These are phyloP conservation scores for Ambastaia sidthimunki DNA, from an alignment of 2,797 vertebrate genomes.

Conservation along the genomic window DNA sequence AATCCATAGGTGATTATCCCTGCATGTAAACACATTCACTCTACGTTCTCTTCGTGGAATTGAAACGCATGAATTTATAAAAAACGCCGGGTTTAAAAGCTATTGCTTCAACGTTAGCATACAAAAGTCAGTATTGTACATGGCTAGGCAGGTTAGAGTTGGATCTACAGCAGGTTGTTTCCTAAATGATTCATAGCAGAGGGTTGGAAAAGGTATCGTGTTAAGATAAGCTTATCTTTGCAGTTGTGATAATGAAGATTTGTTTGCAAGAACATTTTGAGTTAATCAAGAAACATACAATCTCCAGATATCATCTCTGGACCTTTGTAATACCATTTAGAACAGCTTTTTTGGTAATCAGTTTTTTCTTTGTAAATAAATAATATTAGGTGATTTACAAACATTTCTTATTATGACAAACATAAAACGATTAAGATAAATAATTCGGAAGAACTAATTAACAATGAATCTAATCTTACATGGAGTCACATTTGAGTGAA, in stretches of 20 bases:
- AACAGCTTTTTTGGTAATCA: slow-evolving; percentile 47
- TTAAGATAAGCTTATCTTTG: slow-evolving; percentile 40
- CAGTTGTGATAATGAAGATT: slow-evolving; percentile 59
- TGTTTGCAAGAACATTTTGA: slow-evolving; percentile 56
- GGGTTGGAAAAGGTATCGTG: slow-evolving; percentile 33
- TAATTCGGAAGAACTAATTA: slow-evolving; percentile 17
- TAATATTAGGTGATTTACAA: slow-evolving; percentile 32
- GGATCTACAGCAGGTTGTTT: slow-evolving; percentile 43
- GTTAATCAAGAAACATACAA: slow-evolving; percentile 48
- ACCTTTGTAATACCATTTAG: slow-evolving; percentile 6
- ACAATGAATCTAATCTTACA: slow-evolving; percentile 30
- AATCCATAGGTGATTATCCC: slow-evolving; percentile 62
- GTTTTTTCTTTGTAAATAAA: slow-evolving; percentile 64
- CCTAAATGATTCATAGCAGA: slow-evolving; percentile 18
- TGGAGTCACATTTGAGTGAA: slow-evolving; percentile 28
- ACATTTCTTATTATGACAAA: slow-evolving; percentile 30
- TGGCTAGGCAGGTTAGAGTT: slow-evolving; percentile 40
- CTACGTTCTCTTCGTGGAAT: slow-evolving; percentile 56
- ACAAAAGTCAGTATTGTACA: slow-evolving; percentile 71
- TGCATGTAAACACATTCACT: slow-evolving; percentile 62
- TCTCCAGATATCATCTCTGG: not conserved
- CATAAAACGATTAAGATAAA: slow-evolving; percentile 19
- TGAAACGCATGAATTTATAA: slow-evolving; percentile 72
- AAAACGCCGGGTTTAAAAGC: slow-evolving; percentile 68
- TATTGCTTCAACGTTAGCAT: slow-evolving; percentile 78